Percentiles rank a stretch among this genome's conserved stretches.
Conservation (phyloP, 2,888 invertebrate species). For the Pilophorus perplexus region DNA sequence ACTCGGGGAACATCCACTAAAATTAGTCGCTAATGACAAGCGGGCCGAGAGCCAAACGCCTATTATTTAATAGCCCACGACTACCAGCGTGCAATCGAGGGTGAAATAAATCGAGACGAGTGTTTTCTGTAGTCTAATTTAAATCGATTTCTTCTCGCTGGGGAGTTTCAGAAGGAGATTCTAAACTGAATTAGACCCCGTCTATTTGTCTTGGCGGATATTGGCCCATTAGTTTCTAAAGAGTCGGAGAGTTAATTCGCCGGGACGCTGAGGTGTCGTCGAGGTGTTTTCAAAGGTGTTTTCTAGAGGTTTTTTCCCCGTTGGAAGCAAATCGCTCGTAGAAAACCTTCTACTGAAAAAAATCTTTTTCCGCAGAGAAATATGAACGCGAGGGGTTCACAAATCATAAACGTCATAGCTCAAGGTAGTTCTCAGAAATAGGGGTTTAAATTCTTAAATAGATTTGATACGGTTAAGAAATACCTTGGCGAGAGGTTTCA, state of each 20-base stretch:
- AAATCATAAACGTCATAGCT: constrained; percentile 6
- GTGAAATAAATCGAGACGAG: constrained; percentile 38
- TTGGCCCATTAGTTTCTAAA: constrained; percentile 38
- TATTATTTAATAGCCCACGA: constrained; percentile 34
- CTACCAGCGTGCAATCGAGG: constrained; percentile 23
- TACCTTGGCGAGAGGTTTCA: too few species aligned
- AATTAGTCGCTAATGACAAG: constrained; percentile 32
- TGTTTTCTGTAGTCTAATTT: constrained; percentile 30
- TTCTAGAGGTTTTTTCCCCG: neutral
- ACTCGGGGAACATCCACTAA: constrained; percentile 10
- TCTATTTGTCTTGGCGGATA: constrained; percentile 41
- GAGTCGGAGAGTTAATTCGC: constrained; percentile 15
- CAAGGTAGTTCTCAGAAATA: too few species aligned
- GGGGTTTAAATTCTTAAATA: too few species aligned
- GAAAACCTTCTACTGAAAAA: too few species aligned
- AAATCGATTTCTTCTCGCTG: constrained; percentile 26
- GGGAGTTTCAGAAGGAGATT: too few species aligned
- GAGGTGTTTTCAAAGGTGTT: neutral
- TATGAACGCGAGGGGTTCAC: neutral
- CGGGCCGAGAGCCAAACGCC: constrained; percentile 30
- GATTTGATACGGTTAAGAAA: too few species aligned
- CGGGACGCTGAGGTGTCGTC: constrained; percentile 7
- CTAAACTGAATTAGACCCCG: constrained; percentile 37
- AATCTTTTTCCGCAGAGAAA: too few species aligned
- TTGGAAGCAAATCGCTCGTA: constrained; percentile 15